Conservation (phyloP, 2,797 vertebrate genomes). For the Discoglossus pictus region DNA sequence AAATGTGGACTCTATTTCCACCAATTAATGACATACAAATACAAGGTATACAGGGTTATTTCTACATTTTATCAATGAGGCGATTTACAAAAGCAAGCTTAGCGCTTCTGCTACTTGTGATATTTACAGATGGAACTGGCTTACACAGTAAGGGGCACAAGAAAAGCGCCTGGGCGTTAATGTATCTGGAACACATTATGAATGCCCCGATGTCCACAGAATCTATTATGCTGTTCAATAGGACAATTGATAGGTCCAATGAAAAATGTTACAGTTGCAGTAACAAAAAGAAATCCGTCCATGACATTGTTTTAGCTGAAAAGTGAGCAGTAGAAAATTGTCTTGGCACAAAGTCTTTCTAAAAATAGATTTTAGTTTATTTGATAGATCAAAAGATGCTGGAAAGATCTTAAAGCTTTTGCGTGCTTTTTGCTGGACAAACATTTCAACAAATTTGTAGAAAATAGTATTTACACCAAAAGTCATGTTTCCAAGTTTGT, state of each 20-base stretch:
- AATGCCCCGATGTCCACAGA: conserved; percentile 17
- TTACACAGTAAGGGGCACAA: conserved; percentile 41
- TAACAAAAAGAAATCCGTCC: background rate
- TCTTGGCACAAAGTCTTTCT: conserved; percentile 30
- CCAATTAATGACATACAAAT: background rate
- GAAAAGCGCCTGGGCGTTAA: background rate
- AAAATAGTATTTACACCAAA: conserved; percentile 24
- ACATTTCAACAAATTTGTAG: background rate
- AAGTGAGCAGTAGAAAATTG: conserved; percentile 1
- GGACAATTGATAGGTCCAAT: background rate
- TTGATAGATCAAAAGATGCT: background rate
- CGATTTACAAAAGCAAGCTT: conserved; percentile 10
- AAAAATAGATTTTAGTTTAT: background rate
- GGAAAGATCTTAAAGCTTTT: conserved; percentile 8
- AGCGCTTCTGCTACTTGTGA: conserved; percentile 4
- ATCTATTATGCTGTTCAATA: background rate
- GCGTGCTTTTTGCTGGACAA: conserved; percentile 10
- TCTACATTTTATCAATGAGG: background rate
- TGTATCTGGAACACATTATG: conserved; percentile 1
- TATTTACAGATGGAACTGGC: conserved; percentile 40
- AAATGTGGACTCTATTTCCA: no score
- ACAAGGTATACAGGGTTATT: background rate
- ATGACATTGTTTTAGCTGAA: background rate
- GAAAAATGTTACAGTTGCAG: background rate
- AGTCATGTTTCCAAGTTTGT: conserved; percentile 24